Evolutionary conservation across 2,888 invertebrate species (phyloP), one percentile per base, ranked within the genome.

Genomic region (Cerastoderma edule): DNA sequence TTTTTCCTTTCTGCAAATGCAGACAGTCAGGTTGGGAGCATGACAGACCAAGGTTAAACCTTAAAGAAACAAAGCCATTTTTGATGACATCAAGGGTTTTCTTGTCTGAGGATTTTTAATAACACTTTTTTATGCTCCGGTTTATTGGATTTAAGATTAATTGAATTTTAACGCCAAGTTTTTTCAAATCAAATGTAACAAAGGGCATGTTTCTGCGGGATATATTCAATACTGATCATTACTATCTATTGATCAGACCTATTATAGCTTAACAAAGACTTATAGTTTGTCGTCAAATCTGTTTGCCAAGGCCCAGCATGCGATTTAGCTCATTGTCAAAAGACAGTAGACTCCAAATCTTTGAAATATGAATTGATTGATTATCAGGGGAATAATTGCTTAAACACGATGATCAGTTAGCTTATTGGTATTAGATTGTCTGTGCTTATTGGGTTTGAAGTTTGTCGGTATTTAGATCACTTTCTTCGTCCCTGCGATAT

Each of bases 121-220:
- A 32, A 24, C n/a, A 56, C 30, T 32, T 56, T 56, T n/a, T 56
- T 24, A 56, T 56, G 56, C 19, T n/a, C 32, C 10, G 19, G 32
- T 56, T 56, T 56, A 56, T 56, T 56, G 56, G 56, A 56, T 56
- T 60, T 39, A 35, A 60, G 24, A 60, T 60, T 60, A 60, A 60
- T 60, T 60, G 60, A 60, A 60, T 60, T 56, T 60, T 60, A 30
- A 39, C 60, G 39, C 60, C 60, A 60, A 60, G 60, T 60, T 60
- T 60, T n/a, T 60, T 60, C 39, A 39, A 60, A 39, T 60, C 39
- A 60, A 35, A 39, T 35, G 39, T 39, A 33, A 60, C 60, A 60
- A 60, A 60, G 60, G 60, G 22, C 39, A 16, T 60, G 27, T 60
- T 39, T 39, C 39, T 22, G 13, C 22, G 27, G 39, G 60, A 39